These are phyloP conservation scores for Drosophila silvestris DNA, from an alignment of 2,888 invertebrate genomes.

Conservation along the genomic window DNA sequence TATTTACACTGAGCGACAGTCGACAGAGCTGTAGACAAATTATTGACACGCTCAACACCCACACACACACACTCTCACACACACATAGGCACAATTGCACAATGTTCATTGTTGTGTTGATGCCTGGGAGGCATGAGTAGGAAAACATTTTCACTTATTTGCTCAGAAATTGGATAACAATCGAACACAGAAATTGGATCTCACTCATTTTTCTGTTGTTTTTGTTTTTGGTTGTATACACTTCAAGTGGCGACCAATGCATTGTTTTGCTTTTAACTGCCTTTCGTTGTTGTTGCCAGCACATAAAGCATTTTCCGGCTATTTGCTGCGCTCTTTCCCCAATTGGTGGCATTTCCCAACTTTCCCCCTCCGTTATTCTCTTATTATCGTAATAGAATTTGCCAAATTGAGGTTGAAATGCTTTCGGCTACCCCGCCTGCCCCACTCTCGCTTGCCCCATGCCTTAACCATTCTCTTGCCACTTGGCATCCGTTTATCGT, in stretches of 20 bases:
- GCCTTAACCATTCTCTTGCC: conserved; percentile 30
- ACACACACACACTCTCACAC: conserved; percentile 18
- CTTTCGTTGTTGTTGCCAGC: conserved; percentile 46
- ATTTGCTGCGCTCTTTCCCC: conserved; percentile 59
- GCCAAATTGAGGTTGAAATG: conserved; percentile 84
- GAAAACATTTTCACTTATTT: conserved; percentile 83
- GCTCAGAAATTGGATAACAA: conserved; percentile 84
- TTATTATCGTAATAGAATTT: conserved; percentile 84
- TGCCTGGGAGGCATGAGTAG: conserved; percentile 74
- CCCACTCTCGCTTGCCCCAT: conserved; percentile 39
- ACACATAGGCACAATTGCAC: background rate
- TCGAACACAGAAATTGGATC: conserved; percentile 85
- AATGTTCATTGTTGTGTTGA: conserved; percentile 37
- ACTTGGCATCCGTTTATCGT: conserved; percentile 79
- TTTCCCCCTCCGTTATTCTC: conserved; percentile 48
- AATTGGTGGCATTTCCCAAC: conserved; percentile 40
- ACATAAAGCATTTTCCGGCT: conserved; percentile 80
- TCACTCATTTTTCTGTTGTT: conserved; percentile 76
- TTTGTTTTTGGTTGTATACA: conserved; percentile 48
- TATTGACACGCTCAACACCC: conserved; percentile 70
- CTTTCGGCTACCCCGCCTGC: conserved; percentile 50
- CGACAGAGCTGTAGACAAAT: conserved; percentile 64
- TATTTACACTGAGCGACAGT: conserved; percentile 55
- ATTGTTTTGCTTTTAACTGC: conserved; percentile 79
- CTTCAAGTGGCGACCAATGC: conserved; percentile 53